Percentiles rank a stretch among this genome's conserved stretches.
Conservation (phyloP, 2,888 invertebrate genomes). For the Laothoe populi region DNA sequence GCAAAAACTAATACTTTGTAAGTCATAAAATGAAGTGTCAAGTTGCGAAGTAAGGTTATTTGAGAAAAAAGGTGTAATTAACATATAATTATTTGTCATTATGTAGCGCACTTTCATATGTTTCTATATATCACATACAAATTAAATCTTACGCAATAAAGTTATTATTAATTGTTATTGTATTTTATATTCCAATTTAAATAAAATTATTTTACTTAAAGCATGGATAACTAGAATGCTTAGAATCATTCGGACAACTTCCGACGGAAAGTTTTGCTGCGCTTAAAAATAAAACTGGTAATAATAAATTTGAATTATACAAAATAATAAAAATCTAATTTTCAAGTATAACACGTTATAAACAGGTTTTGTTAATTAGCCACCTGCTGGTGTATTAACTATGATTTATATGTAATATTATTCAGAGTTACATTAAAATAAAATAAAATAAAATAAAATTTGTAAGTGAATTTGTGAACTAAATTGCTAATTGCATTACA, state of each 20-base stretch:
- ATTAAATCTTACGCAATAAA: background rate
- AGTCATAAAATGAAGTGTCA: background rate
- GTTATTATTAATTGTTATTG: background rate
- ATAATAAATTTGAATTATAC: slow-evolving; percentile 1
- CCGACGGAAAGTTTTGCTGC: slow-evolving; percentile 4
- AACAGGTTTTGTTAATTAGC: slow-evolving; percentile 7
- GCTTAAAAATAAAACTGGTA: background rate
- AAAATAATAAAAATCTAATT: background rate
- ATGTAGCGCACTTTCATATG: too few species aligned
- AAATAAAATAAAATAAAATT: background rate
- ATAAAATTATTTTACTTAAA: background rate
- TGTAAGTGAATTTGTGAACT: background rate
- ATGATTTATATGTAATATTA: slow-evolving; percentile 4
- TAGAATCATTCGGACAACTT: too few species aligned
- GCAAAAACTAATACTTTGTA: background rate
- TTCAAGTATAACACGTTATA: background rate
- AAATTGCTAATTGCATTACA: slow-evolving; percentile 10
- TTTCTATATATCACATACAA: too few species aligned
- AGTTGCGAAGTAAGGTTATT: background rate
- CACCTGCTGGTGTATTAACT: background rate
- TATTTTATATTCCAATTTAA: too few species aligned
- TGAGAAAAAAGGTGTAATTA: too few species aligned
- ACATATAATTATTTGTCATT: background rate
- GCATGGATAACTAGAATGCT: background rate
- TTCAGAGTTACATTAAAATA: background rate